These are phyloP conservation scores for Clarias laeviceps DNA, from an alignment of 2,797 vertebrate genomes.

Conservation along the genomic window DNA sequence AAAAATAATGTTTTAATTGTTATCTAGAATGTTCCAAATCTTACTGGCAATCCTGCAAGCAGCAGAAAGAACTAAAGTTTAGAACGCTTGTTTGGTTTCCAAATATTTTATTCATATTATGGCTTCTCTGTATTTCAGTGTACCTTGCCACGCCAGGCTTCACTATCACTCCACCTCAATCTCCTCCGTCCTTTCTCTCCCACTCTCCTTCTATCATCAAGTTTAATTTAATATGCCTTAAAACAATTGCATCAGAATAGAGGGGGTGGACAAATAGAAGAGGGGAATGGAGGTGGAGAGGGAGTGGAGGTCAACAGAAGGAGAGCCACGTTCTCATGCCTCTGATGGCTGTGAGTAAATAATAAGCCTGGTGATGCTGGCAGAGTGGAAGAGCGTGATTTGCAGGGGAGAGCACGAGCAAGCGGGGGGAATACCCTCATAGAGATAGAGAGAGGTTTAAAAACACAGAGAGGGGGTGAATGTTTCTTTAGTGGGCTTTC, in stretches of 20 bases:
- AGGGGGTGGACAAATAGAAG: constrained; percentile 19
- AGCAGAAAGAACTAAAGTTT: neutral
- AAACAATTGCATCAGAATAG: neutral
- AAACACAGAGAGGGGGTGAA: neutral
- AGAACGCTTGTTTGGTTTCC: neutral
- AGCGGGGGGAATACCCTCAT: constrained; percentile 70
- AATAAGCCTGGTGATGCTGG: constrained; percentile 72
- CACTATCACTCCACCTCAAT: constrained; percentile 1
- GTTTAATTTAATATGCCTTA: constrained; percentile 16
- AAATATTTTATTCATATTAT: neutral
- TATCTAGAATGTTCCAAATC: neutral
- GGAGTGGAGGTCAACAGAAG: constrained; percentile 73
- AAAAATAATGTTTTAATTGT: neutral
- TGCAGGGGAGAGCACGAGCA: constrained; percentile 45
- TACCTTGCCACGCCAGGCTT: neutral
- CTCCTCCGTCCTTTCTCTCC: neutral
- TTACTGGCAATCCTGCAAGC: neutral
- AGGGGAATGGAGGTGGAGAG: neutral
- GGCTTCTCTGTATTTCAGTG: neutral
- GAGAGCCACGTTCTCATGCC: constrained; percentile 73
- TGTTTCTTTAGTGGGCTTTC: constrained; percentile 52
- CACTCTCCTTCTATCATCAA: neutral
- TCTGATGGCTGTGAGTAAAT: constrained; percentile 67
- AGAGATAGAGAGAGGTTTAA: constrained; percentile 23
- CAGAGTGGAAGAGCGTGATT: constrained; percentile 57